Percentiles rank a stretch among this genome's conserved stretches.
Conservation (phyloP, 1,140 invertebrate genomes). For the Nymphalis io region DNA sequence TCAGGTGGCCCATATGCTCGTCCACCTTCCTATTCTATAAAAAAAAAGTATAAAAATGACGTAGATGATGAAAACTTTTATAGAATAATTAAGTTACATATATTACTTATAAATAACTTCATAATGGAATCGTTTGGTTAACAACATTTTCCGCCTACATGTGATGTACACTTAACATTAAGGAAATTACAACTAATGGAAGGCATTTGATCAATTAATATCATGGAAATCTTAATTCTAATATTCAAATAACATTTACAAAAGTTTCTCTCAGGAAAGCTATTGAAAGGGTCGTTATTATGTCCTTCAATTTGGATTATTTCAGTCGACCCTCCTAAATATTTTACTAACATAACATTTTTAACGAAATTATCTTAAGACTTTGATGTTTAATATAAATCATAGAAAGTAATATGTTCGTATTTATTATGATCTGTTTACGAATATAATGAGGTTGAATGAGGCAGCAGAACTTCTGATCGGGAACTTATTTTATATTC, state of each 20-base stretch:
- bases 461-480: too few relatives aligned
- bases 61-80: too few relatives aligned
- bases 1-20: too few relatives aligned
- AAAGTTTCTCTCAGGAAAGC: constrained; percentile 18
- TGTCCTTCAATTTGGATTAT: constrained; percentile 31
- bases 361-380: constrained; percentile 4
- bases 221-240: constrained; percentile 23
- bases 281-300: constrained; percentile 28
- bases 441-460: too few relatives aligned
- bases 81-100: too few relatives aligned
- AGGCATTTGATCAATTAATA: constrained; percentile 12
- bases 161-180: too few relatives aligned
- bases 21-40: too few relatives aligned
- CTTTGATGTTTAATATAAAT: background rate
- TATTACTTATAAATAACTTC: too few relatives aligned
- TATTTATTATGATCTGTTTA: background rate
- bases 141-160: too few relatives aligned
- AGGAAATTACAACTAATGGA: background rate
- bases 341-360: constrained; percentile 18
- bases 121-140: too few relatives aligned
- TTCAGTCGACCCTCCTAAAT: constrained; percentile 26
- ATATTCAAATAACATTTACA: constrained; percentile 26
- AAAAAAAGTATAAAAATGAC: too few relatives aligned
- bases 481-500: too few relatives aligned
- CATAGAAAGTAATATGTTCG: background rate